Conservation (phyloP, 2,888 invertebrate species). For the Clitarchus hookeri region DNA sequence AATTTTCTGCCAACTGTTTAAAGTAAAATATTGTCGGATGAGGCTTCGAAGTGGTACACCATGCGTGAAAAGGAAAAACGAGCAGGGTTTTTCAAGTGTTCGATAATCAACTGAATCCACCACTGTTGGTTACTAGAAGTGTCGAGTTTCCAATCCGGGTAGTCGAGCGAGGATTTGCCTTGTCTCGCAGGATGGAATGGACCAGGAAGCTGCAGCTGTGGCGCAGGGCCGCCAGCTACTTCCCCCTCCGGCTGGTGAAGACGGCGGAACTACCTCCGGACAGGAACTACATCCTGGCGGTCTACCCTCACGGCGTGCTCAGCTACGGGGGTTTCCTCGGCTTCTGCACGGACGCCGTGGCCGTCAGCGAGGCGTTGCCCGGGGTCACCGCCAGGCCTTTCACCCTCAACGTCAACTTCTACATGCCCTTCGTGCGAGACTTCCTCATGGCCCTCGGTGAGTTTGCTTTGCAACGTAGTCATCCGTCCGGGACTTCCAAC, state of each 20-base stretch:
- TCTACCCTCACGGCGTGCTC: conserved; percentile 90
- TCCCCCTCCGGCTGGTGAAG: conserved; percentile 82
- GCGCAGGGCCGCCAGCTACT: conserved; percentile 78
- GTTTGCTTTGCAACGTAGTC: too few species aligned
- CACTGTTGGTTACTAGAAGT: too few species aligned
- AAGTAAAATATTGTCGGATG: too few species aligned
- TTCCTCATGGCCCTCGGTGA: conserved; percentile 57
- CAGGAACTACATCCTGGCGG: conserved; percentile 82
- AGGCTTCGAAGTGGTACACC: too few species aligned
- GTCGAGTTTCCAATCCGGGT: too few species aligned
- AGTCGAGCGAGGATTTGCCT: background rate
- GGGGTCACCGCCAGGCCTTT: conserved; percentile 63
- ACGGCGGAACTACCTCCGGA: conserved; percentile 79
- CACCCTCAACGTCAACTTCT: conserved; percentile 75
- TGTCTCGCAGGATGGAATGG: conserved; percentile 59
- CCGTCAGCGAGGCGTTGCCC: conserved; percentile 60
- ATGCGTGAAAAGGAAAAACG: too few species aligned
- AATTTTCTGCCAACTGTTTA: too few species aligned
- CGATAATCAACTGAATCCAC: too few species aligned
- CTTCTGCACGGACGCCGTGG: conserved; percentile 71
- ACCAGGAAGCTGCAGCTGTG: conserved; percentile 71
- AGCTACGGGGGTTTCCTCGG: conserved; percentile 78
- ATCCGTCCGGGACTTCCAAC: too few species aligned
- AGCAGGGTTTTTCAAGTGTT: too few species aligned
- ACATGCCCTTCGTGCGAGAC: conserved; percentile 73